phyloP scores from a whole-genome alignment of 2,113 vertebrate species.

The Cryptomyrus ogoouensis region DNA sequence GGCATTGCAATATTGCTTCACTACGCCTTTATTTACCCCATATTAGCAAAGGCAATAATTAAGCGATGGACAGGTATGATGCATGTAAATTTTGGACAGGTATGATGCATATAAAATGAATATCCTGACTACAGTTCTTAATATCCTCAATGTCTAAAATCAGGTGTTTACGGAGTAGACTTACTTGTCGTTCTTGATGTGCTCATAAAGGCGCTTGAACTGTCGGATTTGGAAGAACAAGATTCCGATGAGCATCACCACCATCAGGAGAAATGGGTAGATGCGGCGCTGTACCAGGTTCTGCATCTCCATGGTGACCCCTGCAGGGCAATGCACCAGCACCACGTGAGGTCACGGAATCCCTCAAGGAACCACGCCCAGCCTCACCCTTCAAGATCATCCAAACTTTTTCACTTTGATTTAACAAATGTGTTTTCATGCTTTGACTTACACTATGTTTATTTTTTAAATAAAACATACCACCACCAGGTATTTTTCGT shows the following conservation, averaged over 20 bases:
- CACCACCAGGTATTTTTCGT: background rate
- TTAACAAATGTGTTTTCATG: background rate
- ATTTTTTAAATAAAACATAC: background rate
- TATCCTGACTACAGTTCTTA: background rate
- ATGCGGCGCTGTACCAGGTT: slow-evolving; percentile 93
- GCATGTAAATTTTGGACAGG: background rate
- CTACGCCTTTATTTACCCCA: background rate
- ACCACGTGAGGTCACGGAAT: background rate
- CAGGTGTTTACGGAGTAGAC: slow-evolving; percentile 30
- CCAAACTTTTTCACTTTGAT: background rate
- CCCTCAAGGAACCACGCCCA: background rate
- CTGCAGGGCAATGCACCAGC: slow-evolving; percentile 51
- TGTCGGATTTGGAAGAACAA: slow-evolving; percentile 97
- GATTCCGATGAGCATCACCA: slow-evolving; percentile 88
- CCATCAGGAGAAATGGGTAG: slow-evolving; percentile 95
- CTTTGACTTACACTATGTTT: background rate
- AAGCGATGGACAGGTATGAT: background rate
- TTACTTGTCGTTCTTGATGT: slow-evolving; percentile 99
- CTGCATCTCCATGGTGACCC: slow-evolving; percentile 91
- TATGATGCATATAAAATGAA: background rate
- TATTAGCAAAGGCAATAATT: background rate
- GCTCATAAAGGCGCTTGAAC: slow-evolving; percentile 98
- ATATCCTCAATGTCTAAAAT: background rate
- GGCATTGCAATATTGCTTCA: background rate
- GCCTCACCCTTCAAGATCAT: background rate